These are phyloP conservation scores for Dolichopus griseipennis DNA, from an alignment of 2,888 invertebrate genomes.

Conservation along the genomic window DNA sequence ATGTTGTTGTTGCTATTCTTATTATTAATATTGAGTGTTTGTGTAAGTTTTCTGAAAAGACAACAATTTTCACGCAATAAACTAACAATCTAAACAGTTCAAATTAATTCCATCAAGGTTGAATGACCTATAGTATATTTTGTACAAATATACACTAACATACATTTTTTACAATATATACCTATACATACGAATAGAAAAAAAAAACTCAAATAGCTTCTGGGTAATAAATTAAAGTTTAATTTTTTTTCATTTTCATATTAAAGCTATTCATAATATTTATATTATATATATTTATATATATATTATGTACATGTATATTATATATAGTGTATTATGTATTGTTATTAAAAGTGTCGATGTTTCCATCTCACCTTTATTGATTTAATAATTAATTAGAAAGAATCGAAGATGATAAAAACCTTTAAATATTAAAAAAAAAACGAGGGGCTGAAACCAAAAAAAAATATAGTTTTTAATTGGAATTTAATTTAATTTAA, in stretches of 20 bases:
- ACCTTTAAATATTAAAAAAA: background rate
- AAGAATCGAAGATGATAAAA: background rate
- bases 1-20: background rate
- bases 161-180: background rate
- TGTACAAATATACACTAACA: no score
- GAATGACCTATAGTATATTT: background rate
- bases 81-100: background rate
- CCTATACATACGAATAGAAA: background rate
- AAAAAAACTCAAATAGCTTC: background rate
- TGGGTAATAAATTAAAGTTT: background rate
- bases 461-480: no score
- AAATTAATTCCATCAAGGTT: constrained; percentile 1
- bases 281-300: background rate
- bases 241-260: background rate
- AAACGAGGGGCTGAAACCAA: no score
- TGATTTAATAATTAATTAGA: background rate
- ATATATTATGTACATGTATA: background rate
- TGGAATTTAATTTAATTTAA: no score
- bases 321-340: background rate
- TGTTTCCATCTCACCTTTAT: background rate
- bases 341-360: background rate
- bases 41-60: background rate
- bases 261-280: no score
- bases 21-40: background rate
- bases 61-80: constrained; percentile 3